A percentile compares a stretch with the other conserved stretches of the same genome.
Evolutionary conservation across 2,113 vertebrate genomes (phyloP).

Genomic region (Heterotis niloticus): DNA sequence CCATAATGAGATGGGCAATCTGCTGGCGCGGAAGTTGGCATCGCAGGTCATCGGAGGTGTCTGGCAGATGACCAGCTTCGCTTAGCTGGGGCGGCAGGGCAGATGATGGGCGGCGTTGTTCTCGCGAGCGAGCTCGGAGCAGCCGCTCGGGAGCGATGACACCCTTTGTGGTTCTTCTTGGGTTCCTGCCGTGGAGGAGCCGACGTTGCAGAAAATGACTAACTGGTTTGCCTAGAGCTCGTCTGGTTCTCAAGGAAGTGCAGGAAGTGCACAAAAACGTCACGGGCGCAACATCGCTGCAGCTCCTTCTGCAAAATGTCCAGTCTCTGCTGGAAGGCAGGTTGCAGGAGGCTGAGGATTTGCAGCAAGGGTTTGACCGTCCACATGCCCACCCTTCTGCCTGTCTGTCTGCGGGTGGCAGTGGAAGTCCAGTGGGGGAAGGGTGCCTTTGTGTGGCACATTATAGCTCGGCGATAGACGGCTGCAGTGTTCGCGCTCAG

Average conservation of each 20-base stretch:
- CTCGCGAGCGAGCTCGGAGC: too few species aligned
- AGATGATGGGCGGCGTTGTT: neutral
- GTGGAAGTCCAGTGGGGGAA: neutral
- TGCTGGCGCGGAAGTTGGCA: neutral
- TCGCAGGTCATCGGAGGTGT: neutral
- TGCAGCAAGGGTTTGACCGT: neutral
- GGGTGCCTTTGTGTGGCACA: too few species aligned
- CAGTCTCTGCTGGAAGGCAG: too few species aligned
- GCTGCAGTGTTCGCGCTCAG: too few species aligned
- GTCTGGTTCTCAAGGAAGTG: constrained; percentile 3
- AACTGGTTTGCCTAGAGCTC: neutral
- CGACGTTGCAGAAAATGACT: neutral
- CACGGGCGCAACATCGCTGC: neutral
- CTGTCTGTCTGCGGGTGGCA: too few species aligned
- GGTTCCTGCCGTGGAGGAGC: too few species aligned
- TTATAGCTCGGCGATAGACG: too few species aligned
- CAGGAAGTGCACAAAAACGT: neutral
- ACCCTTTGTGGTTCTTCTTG: too few species aligned
- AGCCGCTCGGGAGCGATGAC: too few species aligned
- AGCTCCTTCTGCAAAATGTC: neutral
- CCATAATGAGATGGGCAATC: neutral
- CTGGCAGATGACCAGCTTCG: neutral
- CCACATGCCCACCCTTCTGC: neutral
- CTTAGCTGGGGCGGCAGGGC: neutral
- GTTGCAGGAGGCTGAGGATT: neutral